Evolutionary conservation across 2,888 invertebrate genomes (phyloP), one percentile per base, ranked within the genome.

Genomic region (Drosophila kokeensis): DNA sequence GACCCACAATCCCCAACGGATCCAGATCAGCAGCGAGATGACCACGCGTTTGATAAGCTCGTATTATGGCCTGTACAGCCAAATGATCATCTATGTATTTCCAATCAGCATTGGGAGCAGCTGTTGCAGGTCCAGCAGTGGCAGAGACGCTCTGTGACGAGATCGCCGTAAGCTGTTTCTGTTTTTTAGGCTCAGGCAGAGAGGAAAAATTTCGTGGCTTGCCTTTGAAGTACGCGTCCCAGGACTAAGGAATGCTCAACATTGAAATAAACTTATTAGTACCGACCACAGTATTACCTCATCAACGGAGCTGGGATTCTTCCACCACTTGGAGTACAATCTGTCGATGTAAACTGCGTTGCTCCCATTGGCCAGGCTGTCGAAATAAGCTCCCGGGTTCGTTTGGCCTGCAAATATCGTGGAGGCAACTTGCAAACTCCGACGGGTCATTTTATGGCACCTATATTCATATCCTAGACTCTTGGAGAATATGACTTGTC

Each of bases 71-170:
- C 93, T 99, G 99, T 11, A 99, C 98, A 48, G 98, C 97, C 71
- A 99, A 94, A 94, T 99, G 99, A 93, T 99, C 99, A 89, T 98
- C 98, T 85, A 99, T 98, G 81, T 97, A 95, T 93, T 98, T 97
- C 91, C 97, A 97, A 91, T 96, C 96, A 4, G 95, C 95, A 1
- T 11, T 11, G 92, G 90, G 82, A 7, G 54, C 42, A 29, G 24
- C 13, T 10, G n/a, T 3, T 13, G 7, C 1, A 13, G 57, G 0
- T 2, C 30, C 11, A 7, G 29, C 50, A 24, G 13, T 34, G 11
- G 57, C 15, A 4, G 36, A 7, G 11, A 15, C 7, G 4, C 13
- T 5, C 30, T n/a, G 27, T 1, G 58, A 29, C 4, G 53, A 7
- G 0, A 18, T 45, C 2, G 50, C 48, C 0, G 58, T 1, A n/a